A percentile compares a stretch with the other conserved stretches of the same genome.
These are phyloP conservation scores for Brotula barbata DNA, from an alignment of 2,797 vertebrate genomes.

Conservation along the genomic window DNA sequence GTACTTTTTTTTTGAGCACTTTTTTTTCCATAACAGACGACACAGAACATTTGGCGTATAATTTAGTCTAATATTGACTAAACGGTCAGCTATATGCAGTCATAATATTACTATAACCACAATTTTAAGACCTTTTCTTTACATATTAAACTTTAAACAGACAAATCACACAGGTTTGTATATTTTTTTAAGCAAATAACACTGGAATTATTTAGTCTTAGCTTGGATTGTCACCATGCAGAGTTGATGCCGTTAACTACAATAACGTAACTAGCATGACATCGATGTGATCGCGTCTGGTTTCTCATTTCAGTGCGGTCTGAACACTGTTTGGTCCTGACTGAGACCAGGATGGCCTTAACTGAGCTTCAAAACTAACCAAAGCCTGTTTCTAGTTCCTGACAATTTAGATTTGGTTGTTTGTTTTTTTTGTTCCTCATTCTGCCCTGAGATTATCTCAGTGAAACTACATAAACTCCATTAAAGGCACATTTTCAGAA, in stretches of 20 bases:
- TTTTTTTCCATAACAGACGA: slow-evolving; percentile 16
- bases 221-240: too few relatives aligned
- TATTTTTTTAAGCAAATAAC: slow-evolving; percentile 14
- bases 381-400: too few relatives aligned
- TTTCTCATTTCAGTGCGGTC: background rate
- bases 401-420: too few relatives aligned
- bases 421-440: too few relatives aligned
- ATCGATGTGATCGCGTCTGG: background rate
- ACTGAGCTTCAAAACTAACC: too few relatives aligned
- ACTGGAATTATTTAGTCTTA: too few relatives aligned
- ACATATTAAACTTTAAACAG: background rate
- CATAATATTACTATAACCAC: slow-evolving; percentile 4
- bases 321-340: background rate
- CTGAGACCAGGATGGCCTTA: background rate
- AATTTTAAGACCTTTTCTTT: slow-evolving; percentile 16
- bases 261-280: background rate
- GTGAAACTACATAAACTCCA: background rate
- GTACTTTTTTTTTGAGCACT: slow-evolving; percentile 33
- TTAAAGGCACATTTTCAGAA: background rate
- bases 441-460: background rate
- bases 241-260: slow-evolving; percentile 1
- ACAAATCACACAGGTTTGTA: slow-evolving; percentile 7
- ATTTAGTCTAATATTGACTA: slow-evolving; percentile 14
- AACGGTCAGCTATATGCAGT: slow-evolving; percentile 12
- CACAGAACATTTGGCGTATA: slow-evolving; percentile 21